Evolutionary conservation across 2,888 invertebrate genomes (phyloP).

Genomic region (Lucinisca nassula): DNA sequence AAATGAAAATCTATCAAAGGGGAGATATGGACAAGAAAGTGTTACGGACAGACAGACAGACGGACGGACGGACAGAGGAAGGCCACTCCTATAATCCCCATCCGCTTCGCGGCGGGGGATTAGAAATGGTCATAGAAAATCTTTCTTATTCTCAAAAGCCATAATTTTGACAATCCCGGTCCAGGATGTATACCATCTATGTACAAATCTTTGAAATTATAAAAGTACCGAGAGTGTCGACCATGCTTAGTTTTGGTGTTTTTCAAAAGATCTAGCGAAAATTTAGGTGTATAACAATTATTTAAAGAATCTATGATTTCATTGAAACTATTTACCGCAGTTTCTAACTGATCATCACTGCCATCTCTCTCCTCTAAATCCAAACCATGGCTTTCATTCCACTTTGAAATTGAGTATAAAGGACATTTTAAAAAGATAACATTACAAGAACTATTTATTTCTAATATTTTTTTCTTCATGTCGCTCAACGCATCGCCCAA

Average conservation of each 20-base stretch:
- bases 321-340: background rate
- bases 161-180: constrained; percentile 7
- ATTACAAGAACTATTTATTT: background rate
- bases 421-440: constrained; percentile 7
- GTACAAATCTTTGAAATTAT: constrained; percentile 11
- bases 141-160: constrained; percentile 22
- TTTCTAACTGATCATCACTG: background rate
- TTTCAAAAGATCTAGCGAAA: constrained; percentile 24
- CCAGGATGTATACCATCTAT: constrained; percentile 24
- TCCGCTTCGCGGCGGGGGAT: no score
- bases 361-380: background rate
- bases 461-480: background rate
- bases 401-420: background rate
- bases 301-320: constrained; percentile 5
- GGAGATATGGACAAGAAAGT: no score
- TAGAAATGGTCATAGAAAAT: background rate
- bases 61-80: no score
- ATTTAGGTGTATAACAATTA: constrained; percentile 22
- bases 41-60: no score
- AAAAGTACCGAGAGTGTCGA: background rate
- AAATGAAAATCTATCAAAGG: no score
- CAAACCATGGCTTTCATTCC: constrained; percentile 1
- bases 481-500: background rate
- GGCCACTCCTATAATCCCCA: no score
- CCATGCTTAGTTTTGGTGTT: constrained; percentile 22